Evolutionary conservation across 23 tunicate species (phyloP).

Genomic region (Ciona savignyi): DNA sequence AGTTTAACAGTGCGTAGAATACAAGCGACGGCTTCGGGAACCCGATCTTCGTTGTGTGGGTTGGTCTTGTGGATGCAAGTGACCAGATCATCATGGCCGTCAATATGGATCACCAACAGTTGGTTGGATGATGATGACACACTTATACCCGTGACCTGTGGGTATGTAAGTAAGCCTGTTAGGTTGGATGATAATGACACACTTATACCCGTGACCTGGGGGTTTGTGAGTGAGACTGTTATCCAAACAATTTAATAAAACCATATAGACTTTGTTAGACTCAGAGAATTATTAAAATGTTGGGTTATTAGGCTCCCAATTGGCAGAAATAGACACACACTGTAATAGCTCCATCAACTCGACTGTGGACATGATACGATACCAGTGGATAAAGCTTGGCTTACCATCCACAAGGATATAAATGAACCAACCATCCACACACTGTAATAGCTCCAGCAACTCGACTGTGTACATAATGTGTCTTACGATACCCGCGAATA

Average conservation of each 20-base stretch:
- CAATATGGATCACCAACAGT: constrained; percentile 67
- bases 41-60: constrained; percentile 68
- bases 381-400: no score
- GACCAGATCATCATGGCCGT: constrained; percentile 86
- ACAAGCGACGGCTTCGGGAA: constrained; percentile 76
- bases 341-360: no score
- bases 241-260: not conserved
- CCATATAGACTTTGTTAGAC: not conserved
- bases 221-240: not conserved
- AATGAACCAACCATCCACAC: no score
- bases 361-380: no score
- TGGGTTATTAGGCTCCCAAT: no score
- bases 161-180: not conserved
- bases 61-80: constrained; percentile 75
- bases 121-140: constrained; percentile 59
- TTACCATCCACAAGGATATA: no score
- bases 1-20: constrained; percentile 13
- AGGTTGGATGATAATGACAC: constrained; percentile 52
- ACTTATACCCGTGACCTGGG: constrained; percentile 56
- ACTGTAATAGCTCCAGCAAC: no score
- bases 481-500: no score
- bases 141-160: constrained; percentile 56
- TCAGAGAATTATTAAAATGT: no score
- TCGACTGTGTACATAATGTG: no score
- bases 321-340: no score